A percentile compares a stretch with the other conserved stretches of the same genome.
Conservation (phyloP, 2,888 invertebrate genomes). For the Sycophila texana region DNA sequence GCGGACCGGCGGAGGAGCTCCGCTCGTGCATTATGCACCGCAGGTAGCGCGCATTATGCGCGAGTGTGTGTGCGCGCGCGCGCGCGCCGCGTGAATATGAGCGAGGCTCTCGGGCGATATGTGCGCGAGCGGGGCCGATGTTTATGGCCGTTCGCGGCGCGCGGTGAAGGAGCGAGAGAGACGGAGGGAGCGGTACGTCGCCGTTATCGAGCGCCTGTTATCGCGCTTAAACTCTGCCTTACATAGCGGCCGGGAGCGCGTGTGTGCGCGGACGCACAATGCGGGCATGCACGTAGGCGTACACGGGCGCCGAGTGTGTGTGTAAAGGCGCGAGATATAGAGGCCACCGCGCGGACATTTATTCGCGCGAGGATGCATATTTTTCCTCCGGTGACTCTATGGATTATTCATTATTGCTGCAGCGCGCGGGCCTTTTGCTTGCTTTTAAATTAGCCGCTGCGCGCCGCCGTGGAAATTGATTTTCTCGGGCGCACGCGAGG, state of each 20-base stretch:
- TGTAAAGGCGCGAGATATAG: slow-evolving; percentile 2
- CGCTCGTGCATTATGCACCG: slow-evolving; percentile 51
- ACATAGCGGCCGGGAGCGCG: background rate
- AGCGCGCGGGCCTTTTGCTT: background rate
- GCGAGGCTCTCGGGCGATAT: slow-evolving; percentile 19
- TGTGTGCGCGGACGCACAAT: background rate
- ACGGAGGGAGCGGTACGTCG: background rate
- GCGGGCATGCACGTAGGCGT: slow-evolving; percentile 1
- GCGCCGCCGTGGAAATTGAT: slow-evolving; percentile 43
- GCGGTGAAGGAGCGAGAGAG: background rate
- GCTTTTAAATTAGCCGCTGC: slow-evolving; percentile 25
- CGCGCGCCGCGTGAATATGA: background rate
- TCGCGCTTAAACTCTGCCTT: slow-evolving; percentile 36
- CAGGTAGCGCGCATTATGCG: slow-evolving; percentile 46
- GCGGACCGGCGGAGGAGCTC: background rate
- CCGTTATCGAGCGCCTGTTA: slow-evolving; percentile 53
- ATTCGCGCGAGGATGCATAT: slow-evolving; percentile 20
- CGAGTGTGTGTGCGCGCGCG: background rate
- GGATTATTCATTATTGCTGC: slow-evolving; percentile 6
- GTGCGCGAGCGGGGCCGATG: slow-evolving; percentile 12
- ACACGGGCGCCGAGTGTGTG: background rate
- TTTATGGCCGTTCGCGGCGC: slow-evolving; percentile 31
- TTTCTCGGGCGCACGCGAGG: slow-evolving; percentile 21
- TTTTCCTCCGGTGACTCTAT: background rate
- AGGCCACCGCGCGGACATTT: slow-evolving; percentile 33